phyloP scores from a whole-genome alignment of 2,888 invertebrate species.

The Spodoptera littoralis region DNA sequence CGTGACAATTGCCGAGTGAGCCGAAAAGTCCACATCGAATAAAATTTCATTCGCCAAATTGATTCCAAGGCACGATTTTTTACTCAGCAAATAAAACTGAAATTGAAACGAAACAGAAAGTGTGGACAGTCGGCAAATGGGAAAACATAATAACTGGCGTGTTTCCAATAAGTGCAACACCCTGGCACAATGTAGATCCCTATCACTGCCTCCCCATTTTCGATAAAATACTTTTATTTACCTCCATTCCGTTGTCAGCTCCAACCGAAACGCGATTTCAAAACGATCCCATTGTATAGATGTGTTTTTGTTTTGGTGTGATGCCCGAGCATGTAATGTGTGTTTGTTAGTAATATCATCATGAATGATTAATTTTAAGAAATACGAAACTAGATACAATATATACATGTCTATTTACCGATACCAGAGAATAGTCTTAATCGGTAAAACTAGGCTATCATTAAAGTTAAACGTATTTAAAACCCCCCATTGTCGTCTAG shows the following conservation, averaged over 20 bases:
- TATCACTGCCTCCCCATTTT: constrained; percentile 59
- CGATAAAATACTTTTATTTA: constrained; percentile 43
- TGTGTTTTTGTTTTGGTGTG: constrained; percentile 42
- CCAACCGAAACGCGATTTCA: constrained; percentile 31
- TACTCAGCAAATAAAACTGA: constrained; percentile 34
- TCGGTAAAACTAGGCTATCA: no score
- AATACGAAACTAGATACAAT: no score
- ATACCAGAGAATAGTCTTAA: no score
- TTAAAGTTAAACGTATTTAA: no score
- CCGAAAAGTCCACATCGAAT: constrained; percentile 25
- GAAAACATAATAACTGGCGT: constrained; percentile 61
- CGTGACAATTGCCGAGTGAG: constrained; percentile 15
- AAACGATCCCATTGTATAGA: constrained; percentile 39
- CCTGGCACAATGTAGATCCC: constrained; percentile 68
- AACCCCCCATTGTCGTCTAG: neutral
- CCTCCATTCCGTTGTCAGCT: constrained; percentile 34
- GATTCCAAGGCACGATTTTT: constrained; percentile 9
- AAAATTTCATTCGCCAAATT: constrained; percentile 12
- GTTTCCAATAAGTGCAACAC: constrained; percentile 62
- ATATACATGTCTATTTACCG: no score
- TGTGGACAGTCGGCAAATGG: constrained; percentile 54
- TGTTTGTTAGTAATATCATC: constrained; percentile 15
- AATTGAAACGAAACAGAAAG: constrained; percentile 40
- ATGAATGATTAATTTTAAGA: neutral
- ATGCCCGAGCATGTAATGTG: constrained; percentile 38